Evolutionary conservation across 2,888 invertebrate genomes (phyloP).

Genomic region (Tachina grossa): DNA sequence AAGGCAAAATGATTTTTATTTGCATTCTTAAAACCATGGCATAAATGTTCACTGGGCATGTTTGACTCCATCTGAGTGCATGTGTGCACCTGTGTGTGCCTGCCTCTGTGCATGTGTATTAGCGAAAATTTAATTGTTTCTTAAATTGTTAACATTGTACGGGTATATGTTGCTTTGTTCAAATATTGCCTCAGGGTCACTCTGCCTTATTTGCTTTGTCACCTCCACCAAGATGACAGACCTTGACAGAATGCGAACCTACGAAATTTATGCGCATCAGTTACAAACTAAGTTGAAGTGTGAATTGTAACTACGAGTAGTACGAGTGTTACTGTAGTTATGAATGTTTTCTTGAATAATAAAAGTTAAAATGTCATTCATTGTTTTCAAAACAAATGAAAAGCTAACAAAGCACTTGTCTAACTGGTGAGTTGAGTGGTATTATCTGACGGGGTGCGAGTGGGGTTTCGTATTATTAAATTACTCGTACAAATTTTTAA

Average conservation of each 20-base stretch:
- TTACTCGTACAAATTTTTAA: conserved; percentile 14
- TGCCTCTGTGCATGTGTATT: conserved; percentile 1
- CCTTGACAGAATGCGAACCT: conserved; percentile 66
- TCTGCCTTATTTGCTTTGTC: conserved; percentile 72
- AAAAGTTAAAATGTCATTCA: conserved; percentile 59
- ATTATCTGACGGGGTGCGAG: conserved; percentile 1
- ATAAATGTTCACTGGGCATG: not conserved
- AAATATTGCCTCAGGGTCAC: conserved; percentile 69
- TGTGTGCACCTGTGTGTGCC: not conserved
- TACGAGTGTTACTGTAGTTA: conserved; percentile 50
- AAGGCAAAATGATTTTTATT: too few species aligned
- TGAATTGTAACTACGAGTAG: conserved; percentile 64
- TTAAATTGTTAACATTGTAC: conserved; percentile 40
- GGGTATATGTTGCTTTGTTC: conserved; percentile 60
- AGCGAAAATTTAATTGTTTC: conserved; percentile 60
- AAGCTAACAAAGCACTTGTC: conserved; percentile 55
- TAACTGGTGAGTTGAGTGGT: conserved; percentile 8
- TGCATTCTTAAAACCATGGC: not conserved
- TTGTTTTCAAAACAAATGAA: conserved; percentile 62
- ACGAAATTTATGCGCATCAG: conserved; percentile 63
- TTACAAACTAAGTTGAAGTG: conserved; percentile 68
- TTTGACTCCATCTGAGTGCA: not conserved
- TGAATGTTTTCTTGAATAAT: conserved; percentile 49
- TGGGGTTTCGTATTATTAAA: not conserved
- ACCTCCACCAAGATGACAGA: conserved; percentile 67